Conservation (phyloP, 2,888 invertebrate genomes). For the Pachydiplax longipennis region DNA sequence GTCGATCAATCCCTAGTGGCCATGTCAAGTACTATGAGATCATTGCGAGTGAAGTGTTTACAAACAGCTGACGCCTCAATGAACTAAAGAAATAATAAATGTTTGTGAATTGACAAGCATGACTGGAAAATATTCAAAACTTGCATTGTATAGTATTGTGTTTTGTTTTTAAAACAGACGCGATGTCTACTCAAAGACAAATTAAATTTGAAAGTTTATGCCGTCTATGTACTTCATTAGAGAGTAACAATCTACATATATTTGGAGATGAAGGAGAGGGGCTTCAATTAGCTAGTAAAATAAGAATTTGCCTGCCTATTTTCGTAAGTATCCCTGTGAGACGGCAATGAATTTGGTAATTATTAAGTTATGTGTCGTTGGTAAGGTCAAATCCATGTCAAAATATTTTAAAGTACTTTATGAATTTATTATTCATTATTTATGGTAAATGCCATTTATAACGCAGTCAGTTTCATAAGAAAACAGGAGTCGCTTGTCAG, state of each 20-base stretch:
- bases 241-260: constrained; percentile 20
- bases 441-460: too few species aligned
- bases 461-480: too few species aligned
- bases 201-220: constrained; percentile 36
- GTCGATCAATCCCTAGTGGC: constrained; percentile 13
- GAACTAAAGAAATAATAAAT: constrained; percentile 9
- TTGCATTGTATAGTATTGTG: background rate
- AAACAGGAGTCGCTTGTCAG: too few species aligned
- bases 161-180: background rate
- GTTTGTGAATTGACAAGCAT: constrained; percentile 13
- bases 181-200: constrained; percentile 9
- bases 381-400: too few species aligned
- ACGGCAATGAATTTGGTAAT: too few species aligned
- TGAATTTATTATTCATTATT: too few species aligned
- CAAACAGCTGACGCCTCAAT: constrained; percentile 32
- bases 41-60: constrained; percentile 2
- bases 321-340: background rate
- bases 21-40: constrained; percentile 37
- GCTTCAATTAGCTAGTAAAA: constrained; percentile 26
- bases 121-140: background rate
- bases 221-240: constrained; percentile 24
- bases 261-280: constrained; percentile 34
- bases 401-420: too few species aligned
- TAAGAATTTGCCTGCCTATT: constrained; percentile 30
- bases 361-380: too few species aligned